These are phyloP conservation scores for Merluccius polli DNA, from an alignment of 2,797 vertebrate species.

Conservation along the genomic window DNA sequence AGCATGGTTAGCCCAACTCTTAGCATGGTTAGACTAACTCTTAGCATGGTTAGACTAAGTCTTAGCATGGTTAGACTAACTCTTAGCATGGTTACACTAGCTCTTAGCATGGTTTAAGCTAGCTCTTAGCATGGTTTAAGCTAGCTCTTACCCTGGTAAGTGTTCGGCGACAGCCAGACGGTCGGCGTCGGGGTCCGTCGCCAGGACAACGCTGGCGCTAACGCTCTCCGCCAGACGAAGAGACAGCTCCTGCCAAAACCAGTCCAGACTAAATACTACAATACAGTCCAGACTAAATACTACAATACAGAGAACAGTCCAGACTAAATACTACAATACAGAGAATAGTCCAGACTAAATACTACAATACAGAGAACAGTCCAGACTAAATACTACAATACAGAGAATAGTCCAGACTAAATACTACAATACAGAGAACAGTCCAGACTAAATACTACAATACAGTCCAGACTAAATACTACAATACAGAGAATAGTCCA, in stretches of 20 bases:
- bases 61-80: too few relatives aligned
- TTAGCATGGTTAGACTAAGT: too few relatives aligned
- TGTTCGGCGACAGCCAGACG: constrained; percentile 89
- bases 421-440: not conserved
- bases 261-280: not conserved
- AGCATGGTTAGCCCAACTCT: too few relatives aligned
- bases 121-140: not conserved
- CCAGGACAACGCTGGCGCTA: constrained; percentile 80
- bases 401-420: not conserved
- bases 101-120: too few relatives aligned
- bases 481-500: not conserved
- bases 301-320: not conserved
- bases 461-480: not conserved
- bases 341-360: too few relatives aligned
- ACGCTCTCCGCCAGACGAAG: constrained; percentile 86
- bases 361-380: not conserved
- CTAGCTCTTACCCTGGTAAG: constrained; percentile 69
- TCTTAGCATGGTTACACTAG: too few relatives aligned
- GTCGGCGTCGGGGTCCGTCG: constrained; percentile 94
- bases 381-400: not conserved
- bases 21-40: too few relatives aligned
- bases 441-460: not conserved
- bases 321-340: not conserved
- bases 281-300: not conserved
- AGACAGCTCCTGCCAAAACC: constrained; percentile 77